Base-by-base conservation (phyloP, 2,113 vertebrate genomes). In the Eurypyga helias region DNA sequence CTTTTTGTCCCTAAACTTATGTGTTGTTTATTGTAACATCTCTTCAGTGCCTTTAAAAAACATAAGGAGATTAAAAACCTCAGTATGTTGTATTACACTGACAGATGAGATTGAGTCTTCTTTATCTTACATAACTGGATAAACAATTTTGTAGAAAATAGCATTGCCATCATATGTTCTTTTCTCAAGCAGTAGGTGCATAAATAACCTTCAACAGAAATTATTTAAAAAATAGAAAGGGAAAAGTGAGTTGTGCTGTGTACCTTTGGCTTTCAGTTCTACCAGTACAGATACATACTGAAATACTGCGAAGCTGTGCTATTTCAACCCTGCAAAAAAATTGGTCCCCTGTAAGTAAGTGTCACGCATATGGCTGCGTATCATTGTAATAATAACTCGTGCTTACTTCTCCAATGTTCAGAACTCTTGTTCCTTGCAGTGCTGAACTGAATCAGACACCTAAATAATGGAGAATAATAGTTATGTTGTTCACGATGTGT, bases 401-500 rank as follows among this genome's bases (percentile, higher is more conserved):
- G 41, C 64, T 89, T 61, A 6, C 9, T 93, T 87, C 75, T 89
- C 12, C 4, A 2, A 0, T 57, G n/a, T 83, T 91, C 83, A 75
- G 83, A 83, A 73, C 79, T 96, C 77, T 54, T 46, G 41, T 66
- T 95, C 33, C 81, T 92, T 57, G 15, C 61, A 38, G 13, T 84
- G 36, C 83, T 79, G 69, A 93, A 87, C 31, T 96, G 90, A 96
- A 95, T 97, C 96, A 97, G 81, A 85, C 66, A 58, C 58, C 52
- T 91, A 62, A 90, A 58, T 92, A 92, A 76, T 72, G 66, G 61
- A 64, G 83, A 67, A 87, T 49, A 90, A 86, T 25, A 84, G 61
- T 76, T 64, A 17, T 49, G 86, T 36, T 93, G 87, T 91, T 93
- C 0, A 4, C 65, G 61, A 72, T 95, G 41, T 67, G 48, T 49